phyloP scores from a whole-genome alignment of 2,888 invertebrate species.

The Cephus pygmeus region DNA sequence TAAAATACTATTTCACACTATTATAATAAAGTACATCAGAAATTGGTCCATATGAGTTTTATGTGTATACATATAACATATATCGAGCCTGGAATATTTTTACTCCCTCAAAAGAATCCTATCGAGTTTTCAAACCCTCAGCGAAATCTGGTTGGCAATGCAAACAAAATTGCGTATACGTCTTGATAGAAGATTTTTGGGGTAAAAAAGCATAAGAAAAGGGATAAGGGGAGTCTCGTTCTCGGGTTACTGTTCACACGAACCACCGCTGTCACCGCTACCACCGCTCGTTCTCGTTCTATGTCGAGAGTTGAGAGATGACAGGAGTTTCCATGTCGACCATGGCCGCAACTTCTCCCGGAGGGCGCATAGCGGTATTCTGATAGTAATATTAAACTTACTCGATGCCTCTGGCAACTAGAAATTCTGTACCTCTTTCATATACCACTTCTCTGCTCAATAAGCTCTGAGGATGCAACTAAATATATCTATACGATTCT shows the following conservation, averaged over 20 bases:
- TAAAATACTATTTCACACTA: not conserved
- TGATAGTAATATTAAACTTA: conserved; percentile 55
- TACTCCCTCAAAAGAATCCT: not conserved
- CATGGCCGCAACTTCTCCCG: conserved; percentile 42
- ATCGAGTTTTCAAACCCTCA: not conserved
- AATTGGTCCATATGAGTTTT: not conserved
- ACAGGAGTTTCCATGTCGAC: conserved; percentile 43
- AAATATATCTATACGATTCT: not conserved
- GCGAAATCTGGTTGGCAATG: not conserved
- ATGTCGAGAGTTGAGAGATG: conserved; percentile 32
- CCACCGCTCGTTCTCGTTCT: conserved; percentile 1
- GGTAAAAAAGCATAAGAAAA: not conserved
- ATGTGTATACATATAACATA: not conserved
- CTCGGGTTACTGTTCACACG: not conserved
- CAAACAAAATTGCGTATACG: not conserved
- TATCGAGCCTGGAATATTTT: not conserved
- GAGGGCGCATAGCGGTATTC: conserved; percentile 42
- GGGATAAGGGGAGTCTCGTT: not conserved
- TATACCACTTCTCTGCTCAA: conserved; percentile 4
- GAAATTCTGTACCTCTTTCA: conserved; percentile 25
- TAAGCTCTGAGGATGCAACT: not conserved
- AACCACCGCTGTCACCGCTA: not conserved
- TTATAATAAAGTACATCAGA: not conserved
- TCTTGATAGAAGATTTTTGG: not conserved
- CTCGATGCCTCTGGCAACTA: conserved; percentile 40